A percentile compares a stretch with the other conserved stretches of the same genome.
Evolutionary conservation across 2,888 invertebrate species (phyloP).

Genomic region (Bruchidius siliquastri): DNA sequence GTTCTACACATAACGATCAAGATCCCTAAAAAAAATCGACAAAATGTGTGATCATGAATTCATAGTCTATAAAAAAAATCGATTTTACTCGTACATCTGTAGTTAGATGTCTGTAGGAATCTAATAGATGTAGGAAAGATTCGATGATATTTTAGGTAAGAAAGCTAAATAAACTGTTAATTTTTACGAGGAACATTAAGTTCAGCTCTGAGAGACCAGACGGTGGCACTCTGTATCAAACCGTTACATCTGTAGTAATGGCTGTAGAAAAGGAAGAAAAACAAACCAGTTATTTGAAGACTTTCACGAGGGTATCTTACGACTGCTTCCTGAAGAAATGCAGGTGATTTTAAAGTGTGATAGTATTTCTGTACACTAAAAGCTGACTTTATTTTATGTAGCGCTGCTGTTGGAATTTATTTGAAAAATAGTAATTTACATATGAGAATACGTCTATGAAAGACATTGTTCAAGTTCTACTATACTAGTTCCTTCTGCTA

Average conservation of each 20-base stretch:
- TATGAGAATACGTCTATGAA: no score
- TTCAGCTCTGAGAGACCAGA: not conserved
- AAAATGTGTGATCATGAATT: no score
- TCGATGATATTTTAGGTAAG: not conserved
- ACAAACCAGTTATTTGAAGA: not conserved
- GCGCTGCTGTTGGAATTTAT: not conserved
- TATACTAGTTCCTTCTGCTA: no score
- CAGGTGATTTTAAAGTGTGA: not conserved
- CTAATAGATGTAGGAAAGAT: no score
- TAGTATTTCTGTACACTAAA: not conserved
- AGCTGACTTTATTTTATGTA: not conserved
- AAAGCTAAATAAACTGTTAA: not conserved
- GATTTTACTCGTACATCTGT: no score
- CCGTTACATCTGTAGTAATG: not conserved
- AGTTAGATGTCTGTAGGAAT: no score
- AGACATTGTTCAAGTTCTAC: no score
- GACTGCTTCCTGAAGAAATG: not conserved
- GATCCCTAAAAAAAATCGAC: no score
- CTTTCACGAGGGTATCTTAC: not conserved
- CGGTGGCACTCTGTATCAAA: not conserved
- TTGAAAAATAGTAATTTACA: no score
- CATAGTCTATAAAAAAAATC: no score
- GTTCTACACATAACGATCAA: no score
- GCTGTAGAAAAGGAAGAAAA: not conserved
- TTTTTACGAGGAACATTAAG: not conserved